Conservation (phyloP, 2,888 invertebrate genomes). For the Harpalus rufipes region DNA sequence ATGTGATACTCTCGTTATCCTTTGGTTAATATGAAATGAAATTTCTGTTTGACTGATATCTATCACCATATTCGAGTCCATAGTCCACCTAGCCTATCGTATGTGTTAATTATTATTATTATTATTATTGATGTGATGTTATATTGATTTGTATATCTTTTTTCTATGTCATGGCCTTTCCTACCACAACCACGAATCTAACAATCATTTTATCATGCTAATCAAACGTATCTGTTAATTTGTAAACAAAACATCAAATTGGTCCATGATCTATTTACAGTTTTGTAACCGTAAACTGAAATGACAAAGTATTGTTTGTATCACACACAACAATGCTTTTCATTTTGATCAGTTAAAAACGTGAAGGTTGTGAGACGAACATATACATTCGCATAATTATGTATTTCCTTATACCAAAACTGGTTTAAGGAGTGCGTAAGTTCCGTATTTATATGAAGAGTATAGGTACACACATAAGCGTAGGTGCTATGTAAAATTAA, state of each 20-base stretch:
- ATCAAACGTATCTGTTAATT: not conserved
- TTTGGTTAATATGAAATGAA: no score
- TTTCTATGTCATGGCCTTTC: not conserved
- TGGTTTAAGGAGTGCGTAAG: not conserved
- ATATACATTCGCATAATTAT: not conserved
- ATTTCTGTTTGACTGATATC: no score
- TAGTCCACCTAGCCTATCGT: no score
- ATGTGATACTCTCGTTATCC: no score
- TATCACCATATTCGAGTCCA: no score
- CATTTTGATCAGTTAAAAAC: not conserved
- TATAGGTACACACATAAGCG: not conserved
- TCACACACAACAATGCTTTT: not conserved
- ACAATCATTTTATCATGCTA: not conserved
- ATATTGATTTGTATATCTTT: no score
- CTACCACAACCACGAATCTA: not conserved
- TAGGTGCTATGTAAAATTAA: not conserved
- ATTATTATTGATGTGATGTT: not conserved
- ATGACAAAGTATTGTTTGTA: not conserved
- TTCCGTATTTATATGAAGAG: not conserved
- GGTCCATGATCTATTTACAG: conserved; percentile 1
- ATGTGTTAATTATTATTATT: no score
- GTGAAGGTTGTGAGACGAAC: not conserved
- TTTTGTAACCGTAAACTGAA: not conserved
- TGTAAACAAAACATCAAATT: not conserved
- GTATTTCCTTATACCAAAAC: not conserved